Evolutionary conservation across 2,113 vertebrate genomes (phyloP).

Genomic region (Cranoglanis bouderius): DNA sequence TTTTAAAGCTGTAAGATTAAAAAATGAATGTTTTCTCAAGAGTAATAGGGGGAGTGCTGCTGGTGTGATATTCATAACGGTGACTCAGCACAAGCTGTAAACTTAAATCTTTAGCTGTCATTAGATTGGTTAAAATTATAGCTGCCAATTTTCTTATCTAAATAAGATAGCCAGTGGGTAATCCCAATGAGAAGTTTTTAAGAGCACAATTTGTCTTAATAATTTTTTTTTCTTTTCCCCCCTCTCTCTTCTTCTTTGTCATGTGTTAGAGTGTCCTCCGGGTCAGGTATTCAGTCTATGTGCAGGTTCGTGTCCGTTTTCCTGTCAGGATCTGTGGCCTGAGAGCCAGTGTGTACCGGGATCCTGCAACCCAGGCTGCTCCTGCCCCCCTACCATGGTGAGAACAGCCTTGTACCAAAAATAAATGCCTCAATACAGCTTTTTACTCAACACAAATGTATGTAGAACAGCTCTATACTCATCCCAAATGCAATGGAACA

Average conservation of each 20-base stretch:
- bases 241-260: conserved; percentile 30
- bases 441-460: background rate
- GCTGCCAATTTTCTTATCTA: background rate
- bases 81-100: conserved; percentile 11
- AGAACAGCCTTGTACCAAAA: conserved; percentile 21
- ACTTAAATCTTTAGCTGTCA: background rate
- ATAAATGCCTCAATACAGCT: background rate
- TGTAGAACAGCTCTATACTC: background rate
- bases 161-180: background rate
- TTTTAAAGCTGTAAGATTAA: conserved; percentile 33
- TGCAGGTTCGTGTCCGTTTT: conserved; percentile 73
- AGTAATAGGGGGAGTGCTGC: conserved; percentile 8
- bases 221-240: background rate
- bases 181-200: background rate
- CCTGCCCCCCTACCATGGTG: conserved; percentile 74
- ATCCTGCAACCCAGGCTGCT: conserved; percentile 68
- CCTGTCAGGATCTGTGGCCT: conserved; percentile 79
- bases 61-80: background rate
- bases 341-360: conserved; percentile 73
- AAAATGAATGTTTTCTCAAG: conserved; percentile 2
- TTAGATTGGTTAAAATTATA: background rate
- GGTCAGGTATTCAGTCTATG: conserved; percentile 73
- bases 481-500: background rate
- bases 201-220: background rate
- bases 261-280: conserved; percentile 74